Conservation (phyloP, 23 tunicate genomes). For the Aplidium turbinatum region DNA sequence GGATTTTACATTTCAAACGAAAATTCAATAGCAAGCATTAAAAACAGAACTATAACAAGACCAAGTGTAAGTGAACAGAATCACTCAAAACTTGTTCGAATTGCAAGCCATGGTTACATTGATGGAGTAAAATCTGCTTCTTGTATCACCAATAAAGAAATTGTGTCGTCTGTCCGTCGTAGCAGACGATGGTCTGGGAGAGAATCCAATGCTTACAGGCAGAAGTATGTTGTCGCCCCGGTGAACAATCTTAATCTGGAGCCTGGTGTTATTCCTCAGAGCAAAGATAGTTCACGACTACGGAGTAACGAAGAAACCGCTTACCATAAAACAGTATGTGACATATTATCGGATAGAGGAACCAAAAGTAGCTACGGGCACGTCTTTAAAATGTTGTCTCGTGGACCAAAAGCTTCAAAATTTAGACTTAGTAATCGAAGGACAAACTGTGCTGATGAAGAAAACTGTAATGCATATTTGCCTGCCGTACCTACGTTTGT, state of each 20-base stretch:
- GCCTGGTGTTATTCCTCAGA: background rate
- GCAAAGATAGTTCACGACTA: background rate
- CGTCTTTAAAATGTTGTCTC: constrained; percentile 9
- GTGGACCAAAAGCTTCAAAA: constrained; percentile 2
- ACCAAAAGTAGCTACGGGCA: constrained; percentile 29
- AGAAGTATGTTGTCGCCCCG: background rate
- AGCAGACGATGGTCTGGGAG: constrained; percentile 49
- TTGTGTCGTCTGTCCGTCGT: constrained; percentile 32
- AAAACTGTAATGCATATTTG: too few species aligned
- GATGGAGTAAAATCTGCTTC: background rate
- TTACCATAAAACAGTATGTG: constrained; percentile 27
- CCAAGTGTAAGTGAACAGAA: too few species aligned
- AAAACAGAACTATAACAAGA: too few species aligned
- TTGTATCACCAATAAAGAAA: constrained; percentile 22
- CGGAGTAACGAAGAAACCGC: background rate
- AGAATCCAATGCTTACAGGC: background rate
- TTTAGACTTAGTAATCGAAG: too few species aligned
- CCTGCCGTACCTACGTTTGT: too few species aligned
- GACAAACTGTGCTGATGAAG: too few species aligned
- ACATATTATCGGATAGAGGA: constrained; percentile 11
- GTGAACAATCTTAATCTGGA: background rate
- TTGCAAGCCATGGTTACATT: background rate
- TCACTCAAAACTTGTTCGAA: too few species aligned
- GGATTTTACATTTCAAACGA: too few species aligned
- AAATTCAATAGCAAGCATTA: background rate